Evolutionary conservation across 2,888 invertebrate genomes (phyloP), one percentile per base, ranked within the genome.

Genomic region (Clepsis dumicolana): DNA sequence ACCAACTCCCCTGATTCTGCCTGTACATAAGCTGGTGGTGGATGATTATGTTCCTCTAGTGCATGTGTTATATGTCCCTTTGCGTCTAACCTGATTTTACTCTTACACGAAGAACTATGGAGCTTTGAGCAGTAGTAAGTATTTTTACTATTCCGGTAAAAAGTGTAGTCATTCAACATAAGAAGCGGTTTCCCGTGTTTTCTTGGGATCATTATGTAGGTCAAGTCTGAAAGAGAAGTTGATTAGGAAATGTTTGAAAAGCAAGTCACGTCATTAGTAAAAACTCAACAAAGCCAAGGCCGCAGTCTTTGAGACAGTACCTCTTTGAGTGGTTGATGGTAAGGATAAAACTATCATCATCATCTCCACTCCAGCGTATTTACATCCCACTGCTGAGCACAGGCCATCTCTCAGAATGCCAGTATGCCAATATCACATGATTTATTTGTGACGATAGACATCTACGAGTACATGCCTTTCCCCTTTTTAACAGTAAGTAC

Each of bases 181-280:
- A 66, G 44, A 5, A 66, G 48, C 0, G 32, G 53, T 5, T 59
- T 44, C 1, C 66, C 66, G 16, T 61, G 61, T 3, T 44, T 53
- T 1, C 52, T 61, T 7, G 53, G 53, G 4, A 66, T 48, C 61
- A 54, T 54, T 14, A n/a, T 66, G 61, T 66, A 66, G 4, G 32
- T 24, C 44, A 35, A 25, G 16, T n/a, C 54, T 44, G 21, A 48
- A 48, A 48, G 10, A 18, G 8, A 8, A 44, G 16, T 41, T 41
- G 10, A 12, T 35, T 35, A 12, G 12, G 2, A 38, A 4, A 38
- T 4, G 14, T 32, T 32, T 32, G 12, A 8, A 32, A 32, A 32
- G 12, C 32, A n/a, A n/a, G n/a, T n/a, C n/a, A n/a, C n/a, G n/a
- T n/a, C n/a, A n/a, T n/a, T n/a, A n/a, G n/a, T n/a, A n/a, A n/a